Evolutionary conservation across 1,140 invertebrate species (phyloP), one percentile per base, ranked within the genome.

Genomic region (Conus betulinus): DNA sequence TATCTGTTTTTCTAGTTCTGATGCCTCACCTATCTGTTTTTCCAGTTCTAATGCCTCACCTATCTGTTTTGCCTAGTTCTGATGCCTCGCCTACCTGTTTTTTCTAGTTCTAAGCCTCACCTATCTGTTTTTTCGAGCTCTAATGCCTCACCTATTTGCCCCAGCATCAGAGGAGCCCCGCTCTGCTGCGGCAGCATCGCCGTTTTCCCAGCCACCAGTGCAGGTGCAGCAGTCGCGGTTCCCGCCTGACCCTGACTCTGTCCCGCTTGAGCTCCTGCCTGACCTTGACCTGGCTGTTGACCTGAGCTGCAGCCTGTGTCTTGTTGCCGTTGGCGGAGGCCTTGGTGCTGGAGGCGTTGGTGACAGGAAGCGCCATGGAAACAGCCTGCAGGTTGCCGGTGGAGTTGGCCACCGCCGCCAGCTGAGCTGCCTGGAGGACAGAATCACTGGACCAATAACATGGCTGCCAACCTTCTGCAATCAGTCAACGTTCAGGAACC

Each of bases 181-280:
- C 88, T 87, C 78, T 93, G 93, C 27, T 91, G 90, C 0, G 93
- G 88, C 88, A 94, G 90, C 79, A 94, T 92, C 11, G 89, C 87
- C 20, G 92, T n/a, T 87, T 93, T 93, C 15, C 93, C 93, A 63
- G 90, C 93, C 83, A 94, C 91, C 84, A 93, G 88, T 71, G 90
- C 82, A 52, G 87, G 87, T 79, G 83, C 23, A 89, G 89, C 27
- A 79, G 82, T 51, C 23, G 39, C 79, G 88, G 83, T 52, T 17
- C 79, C 53, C 88, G 90, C 27, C 81, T 82, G 25, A 63, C 52
- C 82, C 87, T 85, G 84, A 55, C 71, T 83, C 60, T 91, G 91
- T 63, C 88, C 87, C 53, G 90, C 87, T 25, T 57, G 83, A 8
- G 83, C 87, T n/a, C 89, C 87, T 27, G 84, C 88, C 79, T 89